These are phyloP conservation scores for Coturnix japonica DNA, from an alignment of 2,113 vertebrate genomes.

Conservation along the genomic window DNA sequence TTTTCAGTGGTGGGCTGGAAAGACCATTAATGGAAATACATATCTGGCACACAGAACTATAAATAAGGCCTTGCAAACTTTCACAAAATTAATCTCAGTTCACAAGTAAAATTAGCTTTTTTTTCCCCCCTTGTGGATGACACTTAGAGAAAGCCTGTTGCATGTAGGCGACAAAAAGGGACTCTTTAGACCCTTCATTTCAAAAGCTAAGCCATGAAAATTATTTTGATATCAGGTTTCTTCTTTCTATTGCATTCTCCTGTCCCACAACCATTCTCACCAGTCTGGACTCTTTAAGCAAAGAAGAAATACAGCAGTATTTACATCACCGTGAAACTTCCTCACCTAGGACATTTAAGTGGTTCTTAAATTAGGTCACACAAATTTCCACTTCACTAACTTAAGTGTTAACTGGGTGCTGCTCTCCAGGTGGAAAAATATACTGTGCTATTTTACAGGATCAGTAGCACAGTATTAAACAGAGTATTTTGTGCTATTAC, in stretches of 20 bases:
- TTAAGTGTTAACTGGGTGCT: constrained; percentile 54
- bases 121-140: neutral
- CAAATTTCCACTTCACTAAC: constrained; percentile 52
- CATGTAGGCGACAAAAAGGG: neutral
- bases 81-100: neutral
- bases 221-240: neutral
- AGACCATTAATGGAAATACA: neutral
- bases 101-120: neutral
- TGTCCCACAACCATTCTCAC: neutral
- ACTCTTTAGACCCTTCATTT: neutral
- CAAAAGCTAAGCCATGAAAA: neutral
- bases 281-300: neutral
- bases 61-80: neutral
- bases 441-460: constrained; percentile 4
- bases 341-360: constrained; percentile 49
- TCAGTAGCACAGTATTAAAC: constrained; percentile 1
- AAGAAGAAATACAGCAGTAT: constrained; percentile 13
- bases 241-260: neutral
- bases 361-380: constrained; percentile 50
- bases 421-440: constrained; percentile 40
- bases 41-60: neutral
- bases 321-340: constrained; percentile 31
- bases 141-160: neutral
- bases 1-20: neutral
- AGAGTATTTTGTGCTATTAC: constrained; percentile 3